These are phyloP conservation scores for Nycticryphes semicollaris DNA, from an alignment of 2,113 vertebrate genomes.

Conservation along the genomic window DNA sequence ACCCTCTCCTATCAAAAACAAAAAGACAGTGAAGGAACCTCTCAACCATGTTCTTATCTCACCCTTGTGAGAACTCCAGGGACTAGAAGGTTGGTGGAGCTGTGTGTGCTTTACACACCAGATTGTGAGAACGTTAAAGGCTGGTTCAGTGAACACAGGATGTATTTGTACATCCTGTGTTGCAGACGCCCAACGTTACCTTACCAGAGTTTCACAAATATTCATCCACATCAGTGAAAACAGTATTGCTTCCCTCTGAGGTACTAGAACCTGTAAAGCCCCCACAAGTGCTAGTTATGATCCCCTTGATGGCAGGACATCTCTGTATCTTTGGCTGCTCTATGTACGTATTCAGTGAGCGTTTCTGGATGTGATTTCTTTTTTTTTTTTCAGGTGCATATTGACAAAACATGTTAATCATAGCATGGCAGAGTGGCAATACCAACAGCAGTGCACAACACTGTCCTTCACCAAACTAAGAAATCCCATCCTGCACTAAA, in stretches of 20 bases:
- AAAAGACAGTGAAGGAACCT: neutral
- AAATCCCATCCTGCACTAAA: neutral
- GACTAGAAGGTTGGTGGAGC: neutral
- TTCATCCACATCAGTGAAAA: neutral
- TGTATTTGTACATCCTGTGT: neutral
- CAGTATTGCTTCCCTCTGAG: neutral
- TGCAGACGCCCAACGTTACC: neutral
- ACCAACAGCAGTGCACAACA: neutral
- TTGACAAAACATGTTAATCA: neutral
- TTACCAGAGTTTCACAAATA: neutral
- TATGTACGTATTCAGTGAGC: neutral
- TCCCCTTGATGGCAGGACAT: neutral
- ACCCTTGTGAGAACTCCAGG: neutral
- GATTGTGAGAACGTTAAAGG: neutral
- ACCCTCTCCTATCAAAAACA: constrained; percentile 3
- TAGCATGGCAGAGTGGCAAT: neutral
- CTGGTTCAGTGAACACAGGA: neutral
- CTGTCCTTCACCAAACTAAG: neutral
- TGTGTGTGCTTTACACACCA: neutral
- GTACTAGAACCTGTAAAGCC: neutral
- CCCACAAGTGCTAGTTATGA: too few relatives aligned
- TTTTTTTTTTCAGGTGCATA: neutral
- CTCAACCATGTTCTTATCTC: neutral
- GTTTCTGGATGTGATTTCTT: neutral
- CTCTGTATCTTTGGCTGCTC: neutral